Evolutionary conservation across 2,888 invertebrate species (phyloP), one percentile per base, ranked within the genome.

Genomic region (Hipparchia sbordonii): DNA sequence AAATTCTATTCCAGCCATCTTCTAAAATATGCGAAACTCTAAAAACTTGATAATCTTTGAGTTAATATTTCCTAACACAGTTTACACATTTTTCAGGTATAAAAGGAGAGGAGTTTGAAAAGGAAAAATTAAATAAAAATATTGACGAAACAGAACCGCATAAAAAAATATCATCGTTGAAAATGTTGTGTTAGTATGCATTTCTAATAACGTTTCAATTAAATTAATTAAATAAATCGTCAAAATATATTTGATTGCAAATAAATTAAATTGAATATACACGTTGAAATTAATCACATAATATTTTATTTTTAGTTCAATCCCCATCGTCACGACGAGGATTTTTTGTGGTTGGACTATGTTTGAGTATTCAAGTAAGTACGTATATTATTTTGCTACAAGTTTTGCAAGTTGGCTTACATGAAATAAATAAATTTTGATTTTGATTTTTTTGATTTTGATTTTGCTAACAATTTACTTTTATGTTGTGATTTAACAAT

Each of bases 351-450:
- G 85, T 95, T 13, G 84, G 84, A 2, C 79, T 82, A 1, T 78
- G 83, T 0, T 78, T 91, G 0, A 78, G 86, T 39, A 72, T 86
- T 69, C 92, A 92, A 86, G 92, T 92, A 65, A 46, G 72, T 60
- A 61, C 12, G 46, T 33, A 9, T 7, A 48, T 5, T 7, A 48
- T 5, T 8, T 12, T 46, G 2, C n/a, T n/a, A 72, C 23, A 23
- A 23, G 23, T 23, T 23, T 23, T 23, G 1, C 23, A 23, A n/a
- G n/a, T n/a, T n/a, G n/a, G n/a, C n/a, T n/a, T n/a, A n/a, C n/a
- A n/a, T n/a, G n/a, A n/a, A 23, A 23, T 23, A 23, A 23, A 23
- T 23, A 23, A 23, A 23, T 23, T 23, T 23, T 23, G 23, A 23
- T 23, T 23, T 23, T 23, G 23, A 23, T 23, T 23, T 23, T 23